Base-by-base conservation (phyloP, 2,113 vertebrate genomes). In the Orthonyx spaldingii region DNA sequence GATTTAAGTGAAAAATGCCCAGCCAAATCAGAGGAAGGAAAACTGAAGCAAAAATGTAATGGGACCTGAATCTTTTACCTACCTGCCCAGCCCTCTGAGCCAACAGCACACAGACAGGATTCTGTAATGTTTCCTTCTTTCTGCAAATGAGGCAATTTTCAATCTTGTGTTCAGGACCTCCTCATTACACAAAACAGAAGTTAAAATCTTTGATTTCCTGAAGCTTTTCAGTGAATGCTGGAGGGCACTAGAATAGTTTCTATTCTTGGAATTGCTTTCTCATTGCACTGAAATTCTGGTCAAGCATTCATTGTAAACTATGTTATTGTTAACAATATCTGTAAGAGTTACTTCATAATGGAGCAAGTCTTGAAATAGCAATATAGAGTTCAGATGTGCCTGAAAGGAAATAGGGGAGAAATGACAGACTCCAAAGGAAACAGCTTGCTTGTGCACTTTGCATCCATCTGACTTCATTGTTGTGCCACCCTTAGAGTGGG, bases 241-340 rank as follows among this genome's bases (percentile, higher is more conserved):
- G 37, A 93, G 46, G 47, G 64, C 32, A 65, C 42, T 71, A 12
- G 41, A 91, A 88, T 88, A 84, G 71, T 78, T 94, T 24, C 0
- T 5, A 83, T 94, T 90, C 85, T 90, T 84, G 56, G 79, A 94
- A 94, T 64, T 81, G 86, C 76, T 64, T 93, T 94, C 53, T 89
- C 60, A 42, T 75, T 33, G 47, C 60, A 55, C 66, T 74, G 55
- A 74, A 93, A 70, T 66, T 35, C 68, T 53, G 71, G 75, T 86
- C 66, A 47, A 80, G 78, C 50, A 24, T 16, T 33, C 16, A 7
- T 49, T 56, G 82, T 64, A 61, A 89, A 35, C 75, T 46, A 33
- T 46, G 52, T 52, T 79, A 76, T 57, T 85, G 50, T 88, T 92
- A 88, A 52, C 28, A 33, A 2, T 42, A 76, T 39, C 79, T 83